These are phyloP conservation scores for Nymphalis polychloros DNA, from an alignment of 2,888 invertebrate species.

Conservation along the genomic window DNA sequence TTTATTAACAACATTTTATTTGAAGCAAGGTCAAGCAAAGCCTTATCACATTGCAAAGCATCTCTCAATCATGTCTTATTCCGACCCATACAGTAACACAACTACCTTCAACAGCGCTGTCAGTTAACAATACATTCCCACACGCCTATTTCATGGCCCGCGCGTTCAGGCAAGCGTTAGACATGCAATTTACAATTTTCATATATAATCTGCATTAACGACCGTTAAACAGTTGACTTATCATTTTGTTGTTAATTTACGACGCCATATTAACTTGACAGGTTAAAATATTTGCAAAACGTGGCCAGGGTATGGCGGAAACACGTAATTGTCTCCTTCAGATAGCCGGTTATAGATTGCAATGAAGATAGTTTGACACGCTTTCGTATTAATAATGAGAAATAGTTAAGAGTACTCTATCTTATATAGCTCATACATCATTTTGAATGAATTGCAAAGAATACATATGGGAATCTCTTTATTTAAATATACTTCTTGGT, in stretches of 20 bases:
- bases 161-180: constrained; percentile 51
- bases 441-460: not conserved
- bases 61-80: no score
- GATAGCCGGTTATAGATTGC: constrained; percentile 21
- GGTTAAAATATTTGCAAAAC: constrained; percentile 26
- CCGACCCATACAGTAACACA: no score
- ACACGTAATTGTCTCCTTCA: constrained; percentile 29
- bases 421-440: not conserved
- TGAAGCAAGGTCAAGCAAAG: no score
- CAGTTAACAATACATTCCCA: not conserved
- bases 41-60: no score
- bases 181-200: constrained; percentile 59
- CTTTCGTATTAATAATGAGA: constrained; percentile 17
- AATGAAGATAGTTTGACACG: constrained; percentile 21
- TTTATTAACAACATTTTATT: no score
- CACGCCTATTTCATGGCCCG: constrained; percentile 44
- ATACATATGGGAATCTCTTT: no score
- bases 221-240: constrained; percentile 57
- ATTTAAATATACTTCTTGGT: no score
- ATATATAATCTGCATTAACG: constrained; percentile 56
- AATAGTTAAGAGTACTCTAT: not conserved
- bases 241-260: constrained; percentile 50
- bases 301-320: constrained; percentile 22
- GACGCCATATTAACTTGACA: constrained; percentile 42
- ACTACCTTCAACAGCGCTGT: no score